phyloP scores from a whole-genome alignment of 2,113 vertebrate genomes.

The Saguinus imperator region DNA sequence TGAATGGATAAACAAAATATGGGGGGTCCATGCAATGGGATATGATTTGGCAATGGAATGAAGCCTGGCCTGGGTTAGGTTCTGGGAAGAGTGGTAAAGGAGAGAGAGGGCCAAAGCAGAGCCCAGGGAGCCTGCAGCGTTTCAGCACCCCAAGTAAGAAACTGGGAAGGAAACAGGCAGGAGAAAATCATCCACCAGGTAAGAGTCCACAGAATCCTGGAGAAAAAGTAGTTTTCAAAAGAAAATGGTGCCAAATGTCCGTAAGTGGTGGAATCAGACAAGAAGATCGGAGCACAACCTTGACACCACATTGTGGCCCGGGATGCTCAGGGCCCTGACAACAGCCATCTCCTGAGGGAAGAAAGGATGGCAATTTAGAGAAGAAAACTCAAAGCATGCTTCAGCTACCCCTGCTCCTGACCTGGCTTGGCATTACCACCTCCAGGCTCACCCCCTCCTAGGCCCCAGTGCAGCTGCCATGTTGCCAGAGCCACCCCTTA shows the following conservation, averaged over 20 bases:
- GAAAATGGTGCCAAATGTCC: neutral
- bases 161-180: neutral
- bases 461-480: fast-evolving
- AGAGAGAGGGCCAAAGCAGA: neutral
- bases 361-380: neutral
- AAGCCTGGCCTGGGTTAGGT: neutral
- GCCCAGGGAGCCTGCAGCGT: fast-evolving
- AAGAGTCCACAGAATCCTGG: neutral
- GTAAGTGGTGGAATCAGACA: neutral
- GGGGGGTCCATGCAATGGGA: too few species aligned
- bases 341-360: neutral
- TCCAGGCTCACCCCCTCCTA: fast-evolving
- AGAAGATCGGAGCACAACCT: neutral
- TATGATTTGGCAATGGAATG: neutral
- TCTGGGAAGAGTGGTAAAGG: neutral
- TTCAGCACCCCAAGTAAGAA: neutral
- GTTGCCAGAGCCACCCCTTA: neutral
- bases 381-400: fast-evolving
- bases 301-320: neutral
- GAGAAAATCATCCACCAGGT: neutral
- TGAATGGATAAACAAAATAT: neutral
- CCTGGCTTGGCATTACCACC: fast-evolving
- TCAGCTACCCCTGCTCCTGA: neutral
- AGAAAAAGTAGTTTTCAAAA: neutral
- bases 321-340: fast-evolving